Evolutionary conservation across 2,888 invertebrate genomes (phyloP).

Genomic region (Dioctria linearis): DNA sequence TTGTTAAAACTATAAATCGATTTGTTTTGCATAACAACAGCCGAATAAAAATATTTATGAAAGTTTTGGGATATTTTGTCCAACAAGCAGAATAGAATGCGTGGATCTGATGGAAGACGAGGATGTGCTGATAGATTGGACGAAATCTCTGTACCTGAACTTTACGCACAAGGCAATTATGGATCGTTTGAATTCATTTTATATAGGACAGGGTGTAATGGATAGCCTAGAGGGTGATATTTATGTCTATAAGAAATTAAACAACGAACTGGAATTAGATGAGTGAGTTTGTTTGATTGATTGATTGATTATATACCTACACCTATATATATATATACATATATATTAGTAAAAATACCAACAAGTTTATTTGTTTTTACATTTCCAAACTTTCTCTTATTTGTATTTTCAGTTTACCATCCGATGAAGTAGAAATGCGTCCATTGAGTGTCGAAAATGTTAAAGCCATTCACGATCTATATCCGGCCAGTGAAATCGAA

Average conservation of each 20-base stretch:
- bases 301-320: no score
- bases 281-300: slow-evolving; percentile 71
- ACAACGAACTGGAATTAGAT: slow-evolving; percentile 74
- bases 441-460: slow-evolving; percentile 85
- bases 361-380: neutral
- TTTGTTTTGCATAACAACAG: slow-evolving; percentile 69
- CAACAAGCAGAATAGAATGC: slow-evolving; percentile 81
- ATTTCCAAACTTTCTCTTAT: neutral
- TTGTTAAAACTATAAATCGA: neutral
- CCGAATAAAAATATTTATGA: slow-evolving; percentile 86
- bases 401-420: slow-evolving; percentile 71
- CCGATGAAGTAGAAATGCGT: slow-evolving; percentile 82
- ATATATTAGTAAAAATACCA: neutral
- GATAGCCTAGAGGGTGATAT: slow-evolving; percentile 87
- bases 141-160: slow-evolving; percentile 86
- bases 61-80: slow-evolving; percentile 89
- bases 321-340: no score
- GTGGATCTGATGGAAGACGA: slow-evolving; percentile 82
- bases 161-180: slow-evolving; percentile 88
- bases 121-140: slow-evolving; percentile 85
- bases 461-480: slow-evolving; percentile 86
- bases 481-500: slow-evolving; percentile 91
- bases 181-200: slow-evolving; percentile 83
- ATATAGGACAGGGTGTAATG: slow-evolving; percentile 75
- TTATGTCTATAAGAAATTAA: slow-evolving; percentile 80